Evolutionary conservation across 1,140 invertebrate genomes (phyloP), one percentile per base, ranked within the genome.

Genomic region (Magallana angulata): DNA sequence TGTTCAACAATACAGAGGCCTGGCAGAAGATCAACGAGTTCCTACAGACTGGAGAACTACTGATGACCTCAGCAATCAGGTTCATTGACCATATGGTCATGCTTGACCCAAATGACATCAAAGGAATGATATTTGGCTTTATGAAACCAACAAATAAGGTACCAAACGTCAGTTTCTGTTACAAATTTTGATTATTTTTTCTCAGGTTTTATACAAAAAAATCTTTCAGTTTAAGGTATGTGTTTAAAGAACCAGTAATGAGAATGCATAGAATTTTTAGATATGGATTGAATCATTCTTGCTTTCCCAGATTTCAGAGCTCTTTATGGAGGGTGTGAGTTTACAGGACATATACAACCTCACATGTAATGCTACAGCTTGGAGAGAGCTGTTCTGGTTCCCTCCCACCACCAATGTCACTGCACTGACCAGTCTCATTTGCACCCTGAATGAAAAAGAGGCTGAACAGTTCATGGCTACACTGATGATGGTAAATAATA

Each of bases 221-320:
- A 24, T 24, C 24, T 24, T 24, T 24, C 24, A 24, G 24, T 24
- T 24, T 0, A 24, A 24, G 24, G 24, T 1, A 24, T 24, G 24
- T 24, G 24, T 24, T 24, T 24, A 24, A 24, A 24, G 24, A 24
- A 24, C 24, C 24, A 24, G 24, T 24, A 1, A 24, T 24, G 24
- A 24, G 24, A 24, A 24, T 24, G 24, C 24, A 24, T 24, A 48
- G 36, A 48, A 48, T 4, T 48, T 5, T 48, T 1, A 64, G 18
- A 64, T n/a, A 7, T 7, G 5, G 14, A 64, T 7, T 64, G 8
- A 59, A 24, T 57, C 18, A 81, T n/a, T 48, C 18, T 48, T 18
- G 57, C 11, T 83, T 36, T 24, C 60, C n/a, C 62, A 86, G 85
- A 18, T 86, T 18, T 36, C 62, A 5, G 80, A 86, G n/a, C 59